These are phyloP conservation scores for Pogona vitticeps DNA, from an alignment of 2,113 vertebrate genomes.

Conservation along the genomic window DNA sequence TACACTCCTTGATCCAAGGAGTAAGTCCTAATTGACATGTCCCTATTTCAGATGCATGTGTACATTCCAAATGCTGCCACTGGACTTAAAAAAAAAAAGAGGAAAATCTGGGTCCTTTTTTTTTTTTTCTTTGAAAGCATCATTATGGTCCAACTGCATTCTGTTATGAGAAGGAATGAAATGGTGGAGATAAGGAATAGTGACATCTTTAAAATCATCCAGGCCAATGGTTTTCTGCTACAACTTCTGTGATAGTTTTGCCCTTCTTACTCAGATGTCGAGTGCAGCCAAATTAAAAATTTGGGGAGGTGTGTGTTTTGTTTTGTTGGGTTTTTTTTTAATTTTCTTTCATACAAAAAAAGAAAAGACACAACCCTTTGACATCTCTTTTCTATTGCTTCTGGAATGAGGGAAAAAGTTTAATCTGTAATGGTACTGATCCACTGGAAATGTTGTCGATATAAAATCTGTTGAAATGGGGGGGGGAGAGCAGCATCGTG, in stretches of 20 bases:
- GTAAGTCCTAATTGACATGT: background rate
- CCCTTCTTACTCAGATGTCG: conserved; percentile 74
- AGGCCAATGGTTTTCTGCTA: conserved; percentile 75
- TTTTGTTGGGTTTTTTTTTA: conserved; percentile 62
- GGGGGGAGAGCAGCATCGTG: background rate
- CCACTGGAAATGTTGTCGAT: background rate
- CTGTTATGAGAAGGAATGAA: conserved; percentile 81
- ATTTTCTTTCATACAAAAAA: conserved; percentile 73
- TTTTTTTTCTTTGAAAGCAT: conserved; percentile 80
- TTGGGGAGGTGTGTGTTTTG: conserved; percentile 72
- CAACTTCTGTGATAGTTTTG: conserved; percentile 76
- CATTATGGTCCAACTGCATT: conserved; percentile 84
- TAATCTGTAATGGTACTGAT: conserved; percentile 51
- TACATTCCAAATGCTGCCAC: background rate
- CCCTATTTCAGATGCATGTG: background rate
- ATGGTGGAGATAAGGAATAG: conserved; percentile 37
- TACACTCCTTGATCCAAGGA: background rate
- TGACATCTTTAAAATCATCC: conserved; percentile 72
- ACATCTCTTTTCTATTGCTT: conserved; percentile 77
- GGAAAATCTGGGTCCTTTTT: conserved; percentile 64
- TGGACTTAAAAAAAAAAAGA: conserved; percentile 46
- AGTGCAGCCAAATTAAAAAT: conserved; percentile 79
- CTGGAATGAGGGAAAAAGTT: conserved; percentile 78
- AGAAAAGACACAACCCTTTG: conserved; percentile 61
- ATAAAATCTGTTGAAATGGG: background rate